Conservation (phyloP, 2,888 invertebrate genomes). For the Nymphalis c-album region DNA sequence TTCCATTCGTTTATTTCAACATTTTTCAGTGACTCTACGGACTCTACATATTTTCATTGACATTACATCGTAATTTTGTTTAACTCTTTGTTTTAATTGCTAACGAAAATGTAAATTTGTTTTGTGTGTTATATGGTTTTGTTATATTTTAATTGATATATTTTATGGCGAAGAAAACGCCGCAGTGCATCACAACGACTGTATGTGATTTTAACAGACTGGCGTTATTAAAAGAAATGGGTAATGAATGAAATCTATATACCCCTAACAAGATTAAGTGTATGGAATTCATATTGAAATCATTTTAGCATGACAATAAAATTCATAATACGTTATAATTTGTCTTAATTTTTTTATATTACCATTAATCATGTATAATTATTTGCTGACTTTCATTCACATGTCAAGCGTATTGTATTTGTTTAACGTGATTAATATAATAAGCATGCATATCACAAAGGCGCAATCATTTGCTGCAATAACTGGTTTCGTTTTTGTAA, state of each 20-base stretch:
- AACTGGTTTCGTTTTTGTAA: background rate
- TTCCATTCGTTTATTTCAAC: background rate
- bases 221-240: background rate
- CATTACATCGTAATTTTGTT: background rate
- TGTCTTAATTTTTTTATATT: no score
- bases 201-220: background rate
- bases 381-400: background rate
- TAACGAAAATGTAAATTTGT: background rate
- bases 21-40: background rate
- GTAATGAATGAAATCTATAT: no score
- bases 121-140: background rate
- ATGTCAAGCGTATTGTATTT: background rate
- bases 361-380: background rate
- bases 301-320: no score
- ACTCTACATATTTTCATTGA: background rate
- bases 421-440: no score
- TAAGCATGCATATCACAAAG: no score
- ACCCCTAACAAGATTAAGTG: background rate
- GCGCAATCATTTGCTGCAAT: no score
- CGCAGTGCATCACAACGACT: constrained; percentile 4
- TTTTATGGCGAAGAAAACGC: background rate
- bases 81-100: background rate
- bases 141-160: background rate
- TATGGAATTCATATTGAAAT: background rate
- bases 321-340: no score